Evolutionary conservation across 2,797 vertebrate genomes (phyloP), one percentile per base, ranked within the genome.

Genomic region (Lagodon rhomboides): DNA sequence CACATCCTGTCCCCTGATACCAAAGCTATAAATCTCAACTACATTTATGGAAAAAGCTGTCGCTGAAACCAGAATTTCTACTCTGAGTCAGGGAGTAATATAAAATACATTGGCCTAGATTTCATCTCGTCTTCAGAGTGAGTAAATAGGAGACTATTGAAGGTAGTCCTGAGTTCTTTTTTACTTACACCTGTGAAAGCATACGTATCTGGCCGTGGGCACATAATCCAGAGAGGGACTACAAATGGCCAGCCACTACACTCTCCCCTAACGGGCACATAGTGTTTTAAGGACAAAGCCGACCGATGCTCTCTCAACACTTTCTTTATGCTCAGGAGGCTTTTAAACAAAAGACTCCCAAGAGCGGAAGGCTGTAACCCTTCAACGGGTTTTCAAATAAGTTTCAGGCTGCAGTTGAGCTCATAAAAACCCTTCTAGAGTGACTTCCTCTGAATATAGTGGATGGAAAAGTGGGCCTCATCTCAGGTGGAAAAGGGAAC

Each of bases 401-500:
- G 72, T 79, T 74, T 83, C 66, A 80, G 77, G 70, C 78, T 70
- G 56, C 64, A 77, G 67, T 63, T 69, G 54, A 87, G 80, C 76
- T 83, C 70, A 84, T 84, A 88, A 91, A 92, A 86, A 47, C n/a
- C 70, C 47, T 74, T 79, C 67, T 68, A 62, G 64, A 79, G 69
- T 77, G 66, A 87, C 81, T 77, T 84, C 43, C 60, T 75, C 41
- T 66, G 30, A 75, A 66, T 78, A 22, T 10, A 69, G 23, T 55
- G 68, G 58, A 85, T 77, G 82, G 80, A 83, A 91, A 89, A 75
- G 50, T 51, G 49, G 64, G 63, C 67, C 66, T 79, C 41, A 47
- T 68, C 72, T 84, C 83, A 83, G 87, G 86, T 86, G 83, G 83
- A 59, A 83, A 87, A 69, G 73, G 65, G 61, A 89, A 73, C 50